Conservation (phyloP, 37 sponge, comb jelly and placozoan genomes). For the Haliclona indistincta region DNA sequence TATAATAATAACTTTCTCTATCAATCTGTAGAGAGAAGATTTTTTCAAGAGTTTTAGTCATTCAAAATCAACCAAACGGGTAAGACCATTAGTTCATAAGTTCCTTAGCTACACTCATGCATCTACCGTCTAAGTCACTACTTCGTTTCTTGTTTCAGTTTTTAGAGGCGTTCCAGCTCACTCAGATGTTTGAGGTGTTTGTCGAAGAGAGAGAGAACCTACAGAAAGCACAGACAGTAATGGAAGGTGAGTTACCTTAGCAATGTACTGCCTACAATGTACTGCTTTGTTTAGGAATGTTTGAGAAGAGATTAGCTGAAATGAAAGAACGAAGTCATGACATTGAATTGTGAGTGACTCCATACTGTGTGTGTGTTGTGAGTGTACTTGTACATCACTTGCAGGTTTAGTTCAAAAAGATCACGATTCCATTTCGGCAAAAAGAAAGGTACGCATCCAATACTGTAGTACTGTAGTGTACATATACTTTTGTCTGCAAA, state of each 20-base stretch:
- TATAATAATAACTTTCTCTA: too few relatives aligned
- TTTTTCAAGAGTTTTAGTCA: constrained; percentile 44
- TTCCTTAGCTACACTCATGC: too few relatives aligned
- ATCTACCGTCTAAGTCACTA: too few relatives aligned
- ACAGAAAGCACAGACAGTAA: constrained; percentile 20
- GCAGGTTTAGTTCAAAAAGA: too few relatives aligned
- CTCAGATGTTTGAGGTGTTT: constrained; percentile 89
- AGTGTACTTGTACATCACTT: too few relatives aligned
- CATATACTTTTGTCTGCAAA: too few relatives aligned
- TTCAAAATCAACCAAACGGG: constrained; percentile 61
- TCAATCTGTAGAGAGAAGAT: constrained; percentile 15
- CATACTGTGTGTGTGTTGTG: too few relatives aligned
- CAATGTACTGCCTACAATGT: too few relatives aligned
- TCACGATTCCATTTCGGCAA: too few relatives aligned
- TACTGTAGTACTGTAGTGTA: too few relatives aligned
- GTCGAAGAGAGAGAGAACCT: constrained; percentile 71
- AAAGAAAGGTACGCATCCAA: too few relatives aligned
- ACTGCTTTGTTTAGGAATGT: constrained; percentile 68
- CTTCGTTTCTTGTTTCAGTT: constrained; percentile 75
- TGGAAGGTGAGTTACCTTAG: constrained; percentile 39
- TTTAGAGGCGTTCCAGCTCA: constrained; percentile 68
- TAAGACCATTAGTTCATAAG: too few relatives aligned
- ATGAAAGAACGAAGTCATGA: constrained; percentile 43
- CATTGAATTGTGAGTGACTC: constrained; percentile 68
- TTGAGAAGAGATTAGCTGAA: constrained; percentile 50